phyloP scores from a whole-genome alignment of 1,140 invertebrate species.

The Orchesella cincta region DNA sequence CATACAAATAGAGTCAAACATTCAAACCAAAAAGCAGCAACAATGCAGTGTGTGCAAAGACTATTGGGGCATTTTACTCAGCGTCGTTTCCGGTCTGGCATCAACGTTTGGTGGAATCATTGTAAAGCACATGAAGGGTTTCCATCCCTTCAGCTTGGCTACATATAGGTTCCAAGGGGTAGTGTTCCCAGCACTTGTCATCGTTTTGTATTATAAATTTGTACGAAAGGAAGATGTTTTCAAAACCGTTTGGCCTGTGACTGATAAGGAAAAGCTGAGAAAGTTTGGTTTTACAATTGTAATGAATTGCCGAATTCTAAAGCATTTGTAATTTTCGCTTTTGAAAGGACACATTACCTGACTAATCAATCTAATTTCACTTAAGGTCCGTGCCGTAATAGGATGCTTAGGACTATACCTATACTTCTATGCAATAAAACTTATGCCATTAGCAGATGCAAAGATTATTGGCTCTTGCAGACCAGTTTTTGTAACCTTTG shows the following conservation, averaged over 20 bases:
- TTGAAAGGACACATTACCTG: background rate
- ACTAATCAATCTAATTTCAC: background rate
- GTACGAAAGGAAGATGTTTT: constrained; percentile 13
- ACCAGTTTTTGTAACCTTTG: constrained; percentile 87
- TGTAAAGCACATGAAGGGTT: background rate
- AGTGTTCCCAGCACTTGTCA: constrained; percentile 32
- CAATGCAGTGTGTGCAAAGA: constrained; percentile 10
- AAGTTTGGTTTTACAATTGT: constrained; percentile 18
- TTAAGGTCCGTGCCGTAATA: constrained; percentile 32
- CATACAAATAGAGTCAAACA: too few species aligned
- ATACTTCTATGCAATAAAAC: constrained; percentile 38
- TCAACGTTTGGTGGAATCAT: constrained; percentile 12
- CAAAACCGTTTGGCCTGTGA: constrained; percentile 11
- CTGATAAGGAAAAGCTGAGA: constrained; percentile 1
- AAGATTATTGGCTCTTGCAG: constrained; percentile 87
- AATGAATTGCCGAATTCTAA: background rate
- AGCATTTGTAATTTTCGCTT: background rate
- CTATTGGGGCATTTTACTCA: constrained; percentile 10
- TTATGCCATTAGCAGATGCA: constrained; percentile 53
- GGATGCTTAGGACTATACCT: constrained; percentile 40
- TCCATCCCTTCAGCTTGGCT: constrained; percentile 14
- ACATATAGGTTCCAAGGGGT: constrained; percentile 41
- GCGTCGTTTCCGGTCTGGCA: background rate
- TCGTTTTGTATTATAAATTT: constrained; percentile 33
- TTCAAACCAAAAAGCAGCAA: too few species aligned